Base-by-base conservation (phyloP, 2,797 vertebrate genomes). In the Rhinophrynus dorsalis region DNA sequence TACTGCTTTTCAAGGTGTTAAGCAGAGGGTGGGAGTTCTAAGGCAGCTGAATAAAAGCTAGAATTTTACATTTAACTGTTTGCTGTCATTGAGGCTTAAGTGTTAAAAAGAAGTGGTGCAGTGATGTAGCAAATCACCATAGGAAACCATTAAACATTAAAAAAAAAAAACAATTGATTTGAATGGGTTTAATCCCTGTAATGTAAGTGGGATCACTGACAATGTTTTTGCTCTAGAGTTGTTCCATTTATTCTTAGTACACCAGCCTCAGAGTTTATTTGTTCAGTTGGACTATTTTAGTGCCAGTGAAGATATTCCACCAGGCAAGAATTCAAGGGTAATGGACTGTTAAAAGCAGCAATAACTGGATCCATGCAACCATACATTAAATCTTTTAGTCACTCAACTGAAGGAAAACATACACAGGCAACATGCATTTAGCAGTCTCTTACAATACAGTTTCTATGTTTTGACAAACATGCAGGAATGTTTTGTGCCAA, bases 301-400 rank as follows among this genome's bases (percentile, higher is more conserved):
- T 23, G 15, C 32, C 1, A 37, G 29, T 48, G 21, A 20, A 10
- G 17, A 13, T 26, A 32, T 18, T 54, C 20, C 29, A 54, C 29
- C 51, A 54, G 32, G 42, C 54, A 67, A 38, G 30, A 37, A 37
- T 37, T 58, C 50, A 48, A 48, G 65, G 48, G 52, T 67, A 67
- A 67, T 58, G 54, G 32, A 67, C 40, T 67, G 64, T 56, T 67
- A 67, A 23, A 45, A 57, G 52, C 18, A 17, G 44, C 65, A 57
- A 50, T 58, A 56, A 47, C 37, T 55, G 29, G 30, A 56, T 23
- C 13, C 64, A 67, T 24, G 64, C 37, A 67, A 57, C 51, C 64
- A 67, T 67, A 56, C 52, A 56, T 67, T 56, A 67, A 67, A 58
- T 58, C 13, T 67, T 13, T 58, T 57, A 67, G 65, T 58, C 65